Conservation (phyloP, 2,797 vertebrate species). For the Ciconia nigra region DNA sequence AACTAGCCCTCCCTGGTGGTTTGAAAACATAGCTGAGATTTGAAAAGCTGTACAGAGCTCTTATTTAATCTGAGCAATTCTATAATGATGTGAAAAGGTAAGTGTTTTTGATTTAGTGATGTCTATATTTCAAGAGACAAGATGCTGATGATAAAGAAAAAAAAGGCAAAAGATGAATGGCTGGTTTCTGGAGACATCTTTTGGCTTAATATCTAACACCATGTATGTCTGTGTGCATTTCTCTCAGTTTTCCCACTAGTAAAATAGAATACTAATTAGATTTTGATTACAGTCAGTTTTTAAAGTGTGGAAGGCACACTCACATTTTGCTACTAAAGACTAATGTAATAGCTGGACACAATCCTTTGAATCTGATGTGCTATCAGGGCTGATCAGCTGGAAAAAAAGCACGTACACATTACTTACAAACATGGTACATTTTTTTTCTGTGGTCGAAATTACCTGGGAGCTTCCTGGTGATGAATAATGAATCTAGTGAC, state of each 20-base stretch:
- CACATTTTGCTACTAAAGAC: not conserved
- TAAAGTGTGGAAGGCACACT: not conserved
- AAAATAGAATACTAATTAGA: constrained; percentile 51
- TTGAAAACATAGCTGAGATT: constrained; percentile 61
- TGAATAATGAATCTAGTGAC: not conserved
- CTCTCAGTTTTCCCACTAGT: constrained; percentile 13
- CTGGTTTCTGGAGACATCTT: constrained; percentile 55
- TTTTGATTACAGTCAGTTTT: constrained; percentile 44
- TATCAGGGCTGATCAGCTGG: not conserved
- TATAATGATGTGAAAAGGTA: constrained; percentile 54
- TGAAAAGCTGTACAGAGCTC: constrained; percentile 30
- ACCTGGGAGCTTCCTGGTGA: not conserved
- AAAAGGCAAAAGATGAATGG: constrained; percentile 16
- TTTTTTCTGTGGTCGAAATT: not conserved
- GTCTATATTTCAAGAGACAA: constrained; percentile 49
- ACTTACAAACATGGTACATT: not conserved
- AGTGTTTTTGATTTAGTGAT: constrained; percentile 52
- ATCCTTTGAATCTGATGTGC: not conserved
- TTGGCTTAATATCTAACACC: constrained; percentile 48
- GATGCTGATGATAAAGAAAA: constrained; percentile 20
- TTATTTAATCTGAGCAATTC: constrained; percentile 46
- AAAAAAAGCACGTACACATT: accelerated
- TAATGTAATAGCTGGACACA: not conserved
- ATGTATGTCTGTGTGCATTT: not conserved
- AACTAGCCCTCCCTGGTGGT: constrained; percentile 64